A percentile compares a stretch with the other conserved stretches of the same genome.
Conservation (phyloP, 2,797 vertebrate genomes). For the Ispidina lecontei region DNA sequence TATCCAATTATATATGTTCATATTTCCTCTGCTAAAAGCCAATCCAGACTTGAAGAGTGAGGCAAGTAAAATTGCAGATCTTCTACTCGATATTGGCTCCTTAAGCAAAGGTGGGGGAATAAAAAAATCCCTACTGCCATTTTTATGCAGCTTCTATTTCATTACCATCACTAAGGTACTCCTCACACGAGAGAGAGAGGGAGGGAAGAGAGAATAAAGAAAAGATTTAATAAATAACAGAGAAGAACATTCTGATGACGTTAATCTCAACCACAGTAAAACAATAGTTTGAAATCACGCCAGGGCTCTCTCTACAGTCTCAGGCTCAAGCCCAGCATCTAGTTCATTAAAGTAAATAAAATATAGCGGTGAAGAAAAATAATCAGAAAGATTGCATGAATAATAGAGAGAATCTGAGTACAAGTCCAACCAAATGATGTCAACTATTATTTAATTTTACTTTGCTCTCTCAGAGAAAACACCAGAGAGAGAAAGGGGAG, state of each 20-base stretch:
- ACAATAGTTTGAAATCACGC: constrained; percentile 16
- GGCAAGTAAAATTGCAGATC: background rate
- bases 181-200: background rate
- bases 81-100: background rate
- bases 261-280: constrained; percentile 44
- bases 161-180: constrained; percentile 8
- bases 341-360: constrained; percentile 61
- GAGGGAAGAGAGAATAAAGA: background rate
- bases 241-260: constrained; percentile 30
- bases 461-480: constrained; percentile 35
- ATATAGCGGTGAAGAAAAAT: constrained; percentile 50
- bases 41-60: background rate
- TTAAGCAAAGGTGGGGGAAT: background rate
- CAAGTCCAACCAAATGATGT: constrained; percentile 55
- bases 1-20: background rate
- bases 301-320: constrained; percentile 8
- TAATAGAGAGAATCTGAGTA: constrained; percentile 52
- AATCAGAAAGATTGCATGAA: constrained; percentile 39
- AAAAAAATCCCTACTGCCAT: background rate
- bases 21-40: background rate
- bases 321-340: constrained; percentile 19
- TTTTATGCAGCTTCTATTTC: background rate
- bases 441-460: constrained; percentile 58
- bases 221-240: constrained; percentile 59
- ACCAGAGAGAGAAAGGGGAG: background rate